Conservation (phyloP, 2,888 invertebrate species). For the Caenorhabditis sp. region DNA sequence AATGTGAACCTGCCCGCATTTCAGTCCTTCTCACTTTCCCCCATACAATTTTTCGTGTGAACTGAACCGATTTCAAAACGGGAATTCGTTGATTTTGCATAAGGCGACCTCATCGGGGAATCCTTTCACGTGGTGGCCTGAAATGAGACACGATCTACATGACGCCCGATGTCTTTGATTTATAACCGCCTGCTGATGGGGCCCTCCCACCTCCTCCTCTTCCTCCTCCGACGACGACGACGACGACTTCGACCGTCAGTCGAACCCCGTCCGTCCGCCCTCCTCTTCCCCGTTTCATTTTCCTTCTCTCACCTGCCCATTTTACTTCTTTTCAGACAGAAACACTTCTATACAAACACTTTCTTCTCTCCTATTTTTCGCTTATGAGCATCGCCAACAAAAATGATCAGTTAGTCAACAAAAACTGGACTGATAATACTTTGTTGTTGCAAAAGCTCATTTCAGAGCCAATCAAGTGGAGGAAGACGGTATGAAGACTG, state of each 20-base stretch:
- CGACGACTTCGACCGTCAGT: too few relatives aligned
- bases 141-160: neutral
- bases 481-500: neutral
- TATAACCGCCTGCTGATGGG: too few relatives aligned
- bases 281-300: conserved; percentile 1
- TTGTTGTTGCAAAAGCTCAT: neutral
- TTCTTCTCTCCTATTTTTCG: neutral
- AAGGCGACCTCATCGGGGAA: neutral
- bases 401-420: conserved; percentile 4
- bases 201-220: too few relatives aligned
- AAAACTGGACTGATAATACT: neutral
- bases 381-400: conserved; percentile 2
- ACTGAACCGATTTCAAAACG: neutral
- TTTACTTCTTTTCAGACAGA: neutral
- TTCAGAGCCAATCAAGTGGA: conserved; percentile 8
- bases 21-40: neutral
- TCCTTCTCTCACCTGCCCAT: neutral
- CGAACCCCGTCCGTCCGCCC: too few relatives aligned
- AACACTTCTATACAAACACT: neutral
- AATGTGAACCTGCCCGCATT: neutral
- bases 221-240: too few relatives aligned
- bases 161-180: too few relatives aligned
- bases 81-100: neutral
- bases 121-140: neutral
- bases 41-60: neutral